phyloP scores from a whole-genome alignment of 2,888 invertebrate genomes.

The Lissonota sp. region DNA sequence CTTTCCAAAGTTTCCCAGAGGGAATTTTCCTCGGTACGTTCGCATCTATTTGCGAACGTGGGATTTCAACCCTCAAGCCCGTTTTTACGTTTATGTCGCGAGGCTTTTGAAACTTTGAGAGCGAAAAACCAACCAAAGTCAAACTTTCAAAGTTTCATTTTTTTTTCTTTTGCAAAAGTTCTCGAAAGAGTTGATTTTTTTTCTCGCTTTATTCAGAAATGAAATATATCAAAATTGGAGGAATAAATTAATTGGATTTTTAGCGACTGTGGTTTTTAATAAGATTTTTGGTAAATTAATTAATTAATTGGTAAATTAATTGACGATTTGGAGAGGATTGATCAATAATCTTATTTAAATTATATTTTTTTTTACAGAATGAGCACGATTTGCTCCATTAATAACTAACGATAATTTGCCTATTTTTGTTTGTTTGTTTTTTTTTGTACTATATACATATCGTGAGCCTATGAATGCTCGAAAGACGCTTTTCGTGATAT shows the following conservation, averaged over 20 bases:
- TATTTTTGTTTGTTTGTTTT: constrained; percentile 39
- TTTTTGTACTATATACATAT: constrained; percentile 41
- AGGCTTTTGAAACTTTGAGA: constrained; percentile 27
- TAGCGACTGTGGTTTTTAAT: background rate
- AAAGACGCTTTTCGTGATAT: constrained; percentile 11
- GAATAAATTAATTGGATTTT: no score
- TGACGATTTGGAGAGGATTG: background rate
- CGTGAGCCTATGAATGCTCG: background rate
- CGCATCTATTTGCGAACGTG: background rate
- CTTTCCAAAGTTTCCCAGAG: constrained; percentile 55
- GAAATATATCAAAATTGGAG: no score
- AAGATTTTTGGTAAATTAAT: background rate
- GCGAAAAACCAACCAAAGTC: constrained; percentile 2
- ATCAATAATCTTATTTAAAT: constrained; percentile 27
- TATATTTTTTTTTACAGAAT: constrained; percentile 32
- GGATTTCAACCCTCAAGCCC: constrained; percentile 4
- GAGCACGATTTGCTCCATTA: constrained; percentile 11
- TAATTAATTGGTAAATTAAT: background rate
- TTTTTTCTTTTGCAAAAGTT: background rate
- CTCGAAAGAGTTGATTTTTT: background rate
- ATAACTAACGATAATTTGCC: constrained; percentile 34
- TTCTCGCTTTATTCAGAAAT: background rate
- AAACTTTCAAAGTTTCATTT: no score
- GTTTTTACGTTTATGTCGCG: no score
- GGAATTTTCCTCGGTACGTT: constrained; percentile 22